A percentile compares a stretch with the other conserved stretches of the same genome.
These are phyloP conservation scores for Cryptotis parvus DNA, from an alignment of 2,113 vertebrate genomes.

Conservation along the genomic window DNA sequence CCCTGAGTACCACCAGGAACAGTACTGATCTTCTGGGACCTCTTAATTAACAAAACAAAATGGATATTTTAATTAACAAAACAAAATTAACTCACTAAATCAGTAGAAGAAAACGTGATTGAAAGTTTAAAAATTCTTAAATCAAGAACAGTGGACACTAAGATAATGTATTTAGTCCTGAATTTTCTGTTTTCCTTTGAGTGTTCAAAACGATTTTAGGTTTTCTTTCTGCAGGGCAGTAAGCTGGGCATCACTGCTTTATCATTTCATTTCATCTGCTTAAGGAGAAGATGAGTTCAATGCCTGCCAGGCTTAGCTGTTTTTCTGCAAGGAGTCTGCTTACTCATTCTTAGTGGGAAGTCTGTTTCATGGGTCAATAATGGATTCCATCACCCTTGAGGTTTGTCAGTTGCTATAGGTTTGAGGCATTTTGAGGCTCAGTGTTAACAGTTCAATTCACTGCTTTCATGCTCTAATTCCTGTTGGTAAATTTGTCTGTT, in stretches of 20 bases:
- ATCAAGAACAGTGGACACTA: not conserved
- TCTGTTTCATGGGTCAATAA: conserved; percentile 56
- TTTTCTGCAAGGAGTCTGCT: conserved; percentile 39
- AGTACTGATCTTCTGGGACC: too few relatives aligned
- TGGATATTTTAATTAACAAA: too few relatives aligned
- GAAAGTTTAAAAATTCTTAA: not conserved
- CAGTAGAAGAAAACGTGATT: not conserved
- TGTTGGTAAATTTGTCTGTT: not conserved
- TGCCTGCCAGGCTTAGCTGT: not conserved
- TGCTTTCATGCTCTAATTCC: conserved; percentile 55
- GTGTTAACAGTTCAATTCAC: not conserved
- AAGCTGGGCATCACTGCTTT: not conserved
- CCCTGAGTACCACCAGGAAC: too few relatives aligned
- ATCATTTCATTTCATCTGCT: conserved; percentile 37
- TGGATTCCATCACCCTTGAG: conserved; percentile 24
- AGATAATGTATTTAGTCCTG: not conserved
- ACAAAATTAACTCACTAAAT: not conserved
- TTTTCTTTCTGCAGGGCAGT: not conserved
- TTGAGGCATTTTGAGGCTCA: not conserved
- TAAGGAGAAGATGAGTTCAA: not conserved
- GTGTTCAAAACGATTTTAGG: not conserved
- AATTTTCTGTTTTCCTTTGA: not conserved
- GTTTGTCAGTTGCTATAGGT: conserved; percentile 39
- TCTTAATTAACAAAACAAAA: too few relatives aligned
- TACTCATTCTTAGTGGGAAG: conserved; percentile 34